Evolutionary conservation across 1,140 invertebrate genomes (phyloP), one percentile per base, ranked within the genome.

Genomic region (Daktulosphaira vitifoliae): DNA sequence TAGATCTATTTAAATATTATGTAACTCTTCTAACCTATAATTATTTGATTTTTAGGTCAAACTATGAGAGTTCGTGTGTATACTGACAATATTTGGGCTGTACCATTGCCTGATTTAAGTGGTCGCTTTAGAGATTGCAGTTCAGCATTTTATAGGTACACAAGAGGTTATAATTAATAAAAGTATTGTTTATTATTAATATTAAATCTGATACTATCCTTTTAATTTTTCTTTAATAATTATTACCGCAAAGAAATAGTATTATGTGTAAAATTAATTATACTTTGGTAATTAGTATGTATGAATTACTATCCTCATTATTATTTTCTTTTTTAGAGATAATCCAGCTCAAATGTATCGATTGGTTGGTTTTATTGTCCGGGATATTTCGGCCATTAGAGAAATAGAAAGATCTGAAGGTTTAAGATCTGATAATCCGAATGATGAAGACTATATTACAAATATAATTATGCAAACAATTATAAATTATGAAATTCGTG

Each of bases 61-160:
- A 4, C 1, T 13, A n/a, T n/a, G 1, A 23, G 56, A 62, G 9
- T 29, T 26, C 3, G 13, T 29, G 25, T 62, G 3, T 62, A 62
- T 48, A 2, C 5, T 2, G 16, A 48, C 1, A n/a, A 48, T 48
- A 2, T 22, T 0, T 62, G 56, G 56, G 23, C 56, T 48, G 6
- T 20, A 22, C 56, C 56, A 48, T 48, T 62, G n/a, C 56, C 56
- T 33, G 56, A 62, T 46, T 9, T n/a, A 23, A 62, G 16, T 48
- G 56, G 56, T 4, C 39, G 56, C 11, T 62, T 22, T 37, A 62
- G 56, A 33, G 56, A 62, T 16, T 62, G 56, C 16, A 33, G 2
- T 15, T 48, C 42, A 3, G 26, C n/a, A 15, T 62, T 62, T 20
- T 62, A 33, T 33, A 46, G 56, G 56, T 62, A 62, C 44, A 22